Conservation (phyloP, 2,113 vertebrate genomes). For the Sterrhoptilus dennistouni region DNA sequence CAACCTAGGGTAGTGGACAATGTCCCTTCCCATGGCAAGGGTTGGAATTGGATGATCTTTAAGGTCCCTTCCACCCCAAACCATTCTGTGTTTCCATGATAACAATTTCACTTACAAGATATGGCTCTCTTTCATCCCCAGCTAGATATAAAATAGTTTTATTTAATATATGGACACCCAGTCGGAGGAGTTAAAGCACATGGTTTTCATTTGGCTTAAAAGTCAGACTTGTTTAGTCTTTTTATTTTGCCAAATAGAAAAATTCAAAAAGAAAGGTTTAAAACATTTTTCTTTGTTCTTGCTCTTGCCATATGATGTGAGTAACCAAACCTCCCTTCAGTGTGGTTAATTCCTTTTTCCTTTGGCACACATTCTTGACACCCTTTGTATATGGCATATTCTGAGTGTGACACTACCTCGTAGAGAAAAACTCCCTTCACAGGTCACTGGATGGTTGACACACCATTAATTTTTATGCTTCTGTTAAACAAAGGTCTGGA, state of each 20-base stretch:
- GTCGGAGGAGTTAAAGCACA: neutral
- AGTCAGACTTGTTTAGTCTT: conserved; percentile 50
- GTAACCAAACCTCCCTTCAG: conserved; percentile 20
- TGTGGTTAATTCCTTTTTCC: conserved; percentile 19
- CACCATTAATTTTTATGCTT: conserved; percentile 55
- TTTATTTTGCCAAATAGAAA: conserved; percentile 54
- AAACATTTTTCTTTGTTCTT: conserved; percentile 28
- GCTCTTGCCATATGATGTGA: neutral
- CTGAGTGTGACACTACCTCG: neutral
- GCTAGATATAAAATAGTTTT: neutral
- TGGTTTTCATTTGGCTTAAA: conserved; percentile 29
- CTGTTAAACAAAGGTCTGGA: conserved; percentile 49
- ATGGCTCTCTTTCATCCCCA: neutral
- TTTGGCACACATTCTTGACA: neutral
- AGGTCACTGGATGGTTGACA: conserved; percentile 36
- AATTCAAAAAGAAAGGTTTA: neutral
- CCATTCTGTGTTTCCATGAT: neutral
- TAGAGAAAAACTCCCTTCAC: conserved; percentile 36
- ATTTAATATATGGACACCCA: neutral
- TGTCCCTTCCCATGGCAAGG: neutral
- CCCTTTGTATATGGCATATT: neutral
- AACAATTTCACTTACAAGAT: neutral
- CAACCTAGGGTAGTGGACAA: fast-evolving
- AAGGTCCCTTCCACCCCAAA: neutral
- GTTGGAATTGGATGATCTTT: fast-evolving